Base-by-base conservation (phyloP, 2,888 invertebrate species). In the Callimorpha dominula region DNA sequence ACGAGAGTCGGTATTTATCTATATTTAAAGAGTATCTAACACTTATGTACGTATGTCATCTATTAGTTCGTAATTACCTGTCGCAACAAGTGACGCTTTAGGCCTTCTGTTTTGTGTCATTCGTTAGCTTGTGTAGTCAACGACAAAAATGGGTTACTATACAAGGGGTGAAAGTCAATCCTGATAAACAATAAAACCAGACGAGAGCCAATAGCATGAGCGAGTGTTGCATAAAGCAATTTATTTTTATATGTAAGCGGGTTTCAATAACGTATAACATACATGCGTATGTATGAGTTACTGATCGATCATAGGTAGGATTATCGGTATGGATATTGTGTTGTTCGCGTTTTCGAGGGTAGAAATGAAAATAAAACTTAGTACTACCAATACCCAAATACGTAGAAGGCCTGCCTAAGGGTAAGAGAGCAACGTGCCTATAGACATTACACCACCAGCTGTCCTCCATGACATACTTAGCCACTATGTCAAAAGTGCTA, bases 241-340 rank as follows among this genome's bases (percentile, higher is more conserved):
- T 86, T 84, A 78, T 82, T 88, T 89, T 89, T 87, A 89, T 86
- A 84, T 75, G 80, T 81, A 80, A 17, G 43, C 82, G 82, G 79
- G 80, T 88, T 88, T 88, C 88, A 85, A 87, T 89, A 87, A 85
- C 80, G 78, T 77, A 83, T 82, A 85, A 82, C 80, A 72, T 71
- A 82, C 80, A 72, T 71, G 42, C 72, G 75, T 70, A 81, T 73
- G 80, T 79, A 80, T 78, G 81, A 78, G 85, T 84, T 85, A 83
- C 78, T 31, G 31, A 31, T 31, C 31, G 75, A 75, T 65, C 65
- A 11, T 65, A 77, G 78, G 73, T 65, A 70, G 64, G 68, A 52
- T 74, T 74, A 52, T 73, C 67, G 42, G 17, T n/a, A 64, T 65
- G 74, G 17, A 15, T 65, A 31, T 57, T 57, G 65, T 54, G 46